Evolutionary conservation across 2,113 vertebrate species (phyloP).

Genomic region (Arothron firmamentum): DNA sequence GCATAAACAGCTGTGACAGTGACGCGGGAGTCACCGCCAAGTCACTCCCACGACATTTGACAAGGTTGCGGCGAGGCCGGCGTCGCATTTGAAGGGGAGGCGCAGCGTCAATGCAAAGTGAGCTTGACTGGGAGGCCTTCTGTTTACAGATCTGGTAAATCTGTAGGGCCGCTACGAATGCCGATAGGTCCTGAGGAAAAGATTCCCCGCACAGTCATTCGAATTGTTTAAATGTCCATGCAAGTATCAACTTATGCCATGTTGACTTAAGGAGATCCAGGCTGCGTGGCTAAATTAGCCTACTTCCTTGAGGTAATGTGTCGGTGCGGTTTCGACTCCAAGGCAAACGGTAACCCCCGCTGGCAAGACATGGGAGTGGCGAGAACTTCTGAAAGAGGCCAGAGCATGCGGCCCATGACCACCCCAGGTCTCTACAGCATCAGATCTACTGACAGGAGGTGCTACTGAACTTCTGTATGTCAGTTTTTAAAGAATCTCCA

Average conservation of each 20-base stretch:
- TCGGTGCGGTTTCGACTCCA: constrained; percentile 38
- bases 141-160: constrained; percentile 1
- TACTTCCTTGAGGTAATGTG: constrained; percentile 46
- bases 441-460: no score
- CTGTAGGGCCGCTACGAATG: constrained; percentile 8
- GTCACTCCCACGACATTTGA: constrained; percentile 35
- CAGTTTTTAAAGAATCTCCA: no score
- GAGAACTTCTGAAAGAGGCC: background rate
- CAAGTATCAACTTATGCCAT: constrained; percentile 35
- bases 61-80: constrained; percentile 39
- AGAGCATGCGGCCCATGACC: no score
- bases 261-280: constrained; percentile 21
- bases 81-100: constrained; percentile 14
- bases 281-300: constrained; percentile 52
- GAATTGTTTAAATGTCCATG: constrained; percentile 7
- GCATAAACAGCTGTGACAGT: constrained; percentile 49
- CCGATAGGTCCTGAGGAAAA: constrained; percentile 11
- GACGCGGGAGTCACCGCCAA: constrained; percentile 35
- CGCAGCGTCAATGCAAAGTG: background rate
- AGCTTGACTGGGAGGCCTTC: background rate
- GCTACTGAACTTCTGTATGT: no score
- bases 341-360: constrained; percentile 49
- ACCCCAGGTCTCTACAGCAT: no score
- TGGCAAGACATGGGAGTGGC: constrained; percentile 1
- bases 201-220: background rate